Evolutionary conservation across 2,797 vertebrate species (phyloP), one percentile per base, ranked within the genome.

Genomic region (Masticophis lateralis): DNA sequence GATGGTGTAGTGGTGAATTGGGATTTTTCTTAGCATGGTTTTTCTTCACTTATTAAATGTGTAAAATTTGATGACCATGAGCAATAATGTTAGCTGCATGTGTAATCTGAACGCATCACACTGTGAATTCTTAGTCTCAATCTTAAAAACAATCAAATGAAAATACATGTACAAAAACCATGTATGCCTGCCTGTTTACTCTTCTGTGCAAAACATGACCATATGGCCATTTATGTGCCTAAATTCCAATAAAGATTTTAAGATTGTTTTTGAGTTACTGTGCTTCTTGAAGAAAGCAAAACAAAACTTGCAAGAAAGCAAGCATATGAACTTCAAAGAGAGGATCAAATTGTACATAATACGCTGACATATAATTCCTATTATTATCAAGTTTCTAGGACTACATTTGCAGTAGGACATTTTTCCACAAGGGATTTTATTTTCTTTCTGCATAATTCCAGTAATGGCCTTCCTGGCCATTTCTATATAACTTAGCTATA

Each of bases 381-480:
- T 22, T 90, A 89, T 86, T 93, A 95, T 92, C 0, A 86, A 22
- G 93, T 94, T 96, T 95, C 91, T 59, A 94, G 4, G 57, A 88
- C 57, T 59, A 20, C 57, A 59, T 59, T 59, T 74, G 51, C 79
- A 92, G 56, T 89, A 94, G 10, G 87, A 28, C 13, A 91, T 3
- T 5, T 28, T 87, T 59, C 27, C 83, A 86, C 66, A 79, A 86
- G 88, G 86, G 51, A 89, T 93, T 87, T 94, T 79, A 37, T 90
- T 91, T 74, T 93, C 91, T 93, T 90, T 92, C 92, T 91, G 28
- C 94, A 93, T 16, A 51, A 96, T 93, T 92, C 86, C 87, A 93
- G 56, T 91, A 28, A 91, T 96, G 89, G 89, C 55, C 59, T 96
- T 94, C 89, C 90, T 94, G 88, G 91, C 61, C 20, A 92, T 27